Evolutionary conservation across 92 coral and sea anemone species (phyloP), one percentile per base, ranked within the genome.

Genomic region (Meandrina meandrites): DNA sequence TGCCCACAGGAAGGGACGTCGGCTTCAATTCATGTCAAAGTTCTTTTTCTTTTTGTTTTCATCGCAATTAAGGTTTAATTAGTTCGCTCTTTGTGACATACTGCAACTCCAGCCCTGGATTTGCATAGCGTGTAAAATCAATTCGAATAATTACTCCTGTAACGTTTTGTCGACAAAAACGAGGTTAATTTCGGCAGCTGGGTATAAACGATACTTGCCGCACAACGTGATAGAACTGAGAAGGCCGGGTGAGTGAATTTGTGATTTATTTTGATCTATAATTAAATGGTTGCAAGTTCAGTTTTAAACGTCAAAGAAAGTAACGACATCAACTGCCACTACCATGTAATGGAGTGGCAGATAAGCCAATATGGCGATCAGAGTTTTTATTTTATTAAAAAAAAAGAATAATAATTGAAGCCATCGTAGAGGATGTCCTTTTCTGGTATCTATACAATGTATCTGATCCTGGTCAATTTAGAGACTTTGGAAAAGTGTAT

Each of bases 81-180:
- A 62, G 53, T 13, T 24, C 62, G 35, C 48, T 37, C 36, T 60
- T 45, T 36, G 17, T 40, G 45, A 40, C 6, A 40, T 2, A 40
- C 45, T 40, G 6, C 28, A n/a, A 80, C 69, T n/a, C n/a, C 31
- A 18, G 53, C 11, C 21, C 4, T 3, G 21, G 56, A 80, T 80
- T 80, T 80, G 84, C 84, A 80, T 80, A 80, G 56, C 58, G 53
- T 4, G 45, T 36, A 22, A 40, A 42, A 64, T 80, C 70, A 15
- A 45, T 64, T n/a, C 32, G 17, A 42, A 22, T 21, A 12, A 21
- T 1, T 24, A 37, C 18, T 64, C n/a, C 18, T 80, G 2, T 19
- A 37, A 24, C 31, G 84, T 24, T 37, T 70, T 62, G 4, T 40
- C 6, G 45, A 40, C 6, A 2, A 40, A 40, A 40, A 2, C 62